Percentiles rank a stretch among this genome's conserved stretches.
phyloP scores from a whole-genome alignment of 2,888 invertebrate genomes.

The Trissoscelio sp. region DNA sequence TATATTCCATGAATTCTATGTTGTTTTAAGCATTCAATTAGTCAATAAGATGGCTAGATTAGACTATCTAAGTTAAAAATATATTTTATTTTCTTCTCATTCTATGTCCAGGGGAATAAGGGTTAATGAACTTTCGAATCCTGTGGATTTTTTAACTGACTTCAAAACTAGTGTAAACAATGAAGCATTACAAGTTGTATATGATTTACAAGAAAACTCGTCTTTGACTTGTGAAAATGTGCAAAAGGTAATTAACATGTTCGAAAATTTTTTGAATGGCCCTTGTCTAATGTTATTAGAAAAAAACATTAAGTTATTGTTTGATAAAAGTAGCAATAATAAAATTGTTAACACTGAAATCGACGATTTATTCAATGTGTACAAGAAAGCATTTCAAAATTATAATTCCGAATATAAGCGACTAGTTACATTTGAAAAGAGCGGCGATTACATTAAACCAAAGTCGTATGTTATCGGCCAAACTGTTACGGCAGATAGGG shows the following conservation, averaged over 20 bases:
- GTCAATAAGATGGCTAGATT: no score
- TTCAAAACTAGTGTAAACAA: neutral
- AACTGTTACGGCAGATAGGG: neutral
- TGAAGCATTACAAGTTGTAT: slow-evolving; percentile 15
- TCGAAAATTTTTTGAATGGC: slow-evolving; percentile 12
- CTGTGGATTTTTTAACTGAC: no score
- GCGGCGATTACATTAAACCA: slow-evolving; percentile 20
- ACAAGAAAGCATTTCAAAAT: slow-evolving; percentile 9
- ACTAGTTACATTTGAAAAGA: neutral
- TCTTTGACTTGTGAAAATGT: slow-evolving; percentile 3
- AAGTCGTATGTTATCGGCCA: slow-evolving; percentile 19
- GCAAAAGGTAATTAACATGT: neutral
- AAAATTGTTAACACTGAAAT: slow-evolving; percentile 11
- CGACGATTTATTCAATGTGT: slow-evolving; percentile 5
- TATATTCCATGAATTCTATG: no score
- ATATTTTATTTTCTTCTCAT: no score
- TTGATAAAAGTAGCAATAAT: neutral
- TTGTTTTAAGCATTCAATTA: no score
- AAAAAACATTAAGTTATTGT: neutral
- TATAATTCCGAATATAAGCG: slow-evolving; percentile 31
- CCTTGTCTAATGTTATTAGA: slow-evolving; percentile 27
- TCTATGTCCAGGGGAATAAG: no score
- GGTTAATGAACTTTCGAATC: no score
- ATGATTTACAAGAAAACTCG: neutral
- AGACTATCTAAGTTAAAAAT: no score